Evolutionary conservation across 2,797 vertebrate genomes (phyloP).

Genomic region (Sebastiscus albofasciatus): DNA sequence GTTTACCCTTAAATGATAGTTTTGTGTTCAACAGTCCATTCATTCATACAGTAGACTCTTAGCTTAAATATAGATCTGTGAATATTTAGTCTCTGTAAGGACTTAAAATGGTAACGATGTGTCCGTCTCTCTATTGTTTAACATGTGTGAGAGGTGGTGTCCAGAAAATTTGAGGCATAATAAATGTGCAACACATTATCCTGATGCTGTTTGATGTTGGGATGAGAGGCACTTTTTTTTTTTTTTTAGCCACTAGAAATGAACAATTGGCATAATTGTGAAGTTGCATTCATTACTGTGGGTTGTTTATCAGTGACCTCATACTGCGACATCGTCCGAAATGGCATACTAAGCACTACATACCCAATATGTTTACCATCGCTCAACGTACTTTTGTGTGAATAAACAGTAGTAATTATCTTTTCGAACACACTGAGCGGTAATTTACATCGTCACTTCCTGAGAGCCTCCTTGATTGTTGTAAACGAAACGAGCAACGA

Average conservation of each 20-base stretch:
- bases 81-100: neutral
- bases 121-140: neutral
- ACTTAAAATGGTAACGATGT: neutral
- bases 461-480: no score
- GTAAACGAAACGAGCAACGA: no score
- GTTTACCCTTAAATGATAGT: slow-evolving; percentile 43
- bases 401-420: no score
- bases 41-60: neutral
- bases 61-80: slow-evolving; percentile 13
- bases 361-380: no score
- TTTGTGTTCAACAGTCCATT: slow-evolving; percentile 15
- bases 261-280: neutral
- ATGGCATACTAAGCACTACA: no score
- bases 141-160: slow-evolving; percentile 2
- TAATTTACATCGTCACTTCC: no score
- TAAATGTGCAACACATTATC: slow-evolving; percentile 18
- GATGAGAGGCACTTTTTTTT: neutral
- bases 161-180: neutral
- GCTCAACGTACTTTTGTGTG: no score
- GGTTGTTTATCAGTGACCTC: neutral
- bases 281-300: neutral
- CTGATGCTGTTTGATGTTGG: slow-evolving; percentile 13
- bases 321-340: neutral
- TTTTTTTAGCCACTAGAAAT: neutral
- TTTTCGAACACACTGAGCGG: no score